Evolutionary conservation across 2,113 vertebrate genomes (phyloP).

Genomic region (Toxostoma redivivum): DNA sequence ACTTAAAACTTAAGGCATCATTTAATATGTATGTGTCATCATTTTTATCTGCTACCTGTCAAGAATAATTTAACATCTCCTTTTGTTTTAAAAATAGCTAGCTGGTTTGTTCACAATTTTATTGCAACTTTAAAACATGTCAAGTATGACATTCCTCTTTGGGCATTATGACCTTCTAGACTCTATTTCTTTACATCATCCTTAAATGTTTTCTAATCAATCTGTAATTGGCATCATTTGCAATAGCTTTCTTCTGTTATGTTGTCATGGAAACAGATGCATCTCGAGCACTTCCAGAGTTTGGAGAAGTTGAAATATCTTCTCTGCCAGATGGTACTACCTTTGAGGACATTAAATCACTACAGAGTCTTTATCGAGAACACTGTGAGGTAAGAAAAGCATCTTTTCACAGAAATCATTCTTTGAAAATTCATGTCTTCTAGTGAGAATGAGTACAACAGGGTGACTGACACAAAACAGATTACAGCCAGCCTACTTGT

Average conservation of each 20-base stretch:
- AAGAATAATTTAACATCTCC: neutral
- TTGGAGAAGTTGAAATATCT: conserved; percentile 84
- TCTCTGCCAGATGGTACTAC: conserved; percentile 83
- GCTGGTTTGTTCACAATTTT: neutral
- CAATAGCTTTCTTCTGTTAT: conserved; percentile 63
- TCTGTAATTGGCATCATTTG: conserved; percentile 59
- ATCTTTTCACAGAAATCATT: neutral
- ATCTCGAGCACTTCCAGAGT: conserved; percentile 84
- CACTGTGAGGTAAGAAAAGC: conserved; percentile 78
- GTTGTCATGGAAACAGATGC: conserved; percentile 83
- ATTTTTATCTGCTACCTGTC: neutral
- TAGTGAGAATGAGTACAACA: neutral
- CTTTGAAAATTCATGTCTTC: neutral
- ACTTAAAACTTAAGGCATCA: too few species aligned
- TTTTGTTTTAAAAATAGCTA: neutral
- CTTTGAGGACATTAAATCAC: conserved; percentile 83
- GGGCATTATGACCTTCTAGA: conserved; percentile 29
- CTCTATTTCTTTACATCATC: conserved; percentile 48
- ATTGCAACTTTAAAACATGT: neutral
- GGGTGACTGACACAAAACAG: neutral
- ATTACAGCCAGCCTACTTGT: neutral
- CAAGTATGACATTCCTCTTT: conserved; percentile 37
- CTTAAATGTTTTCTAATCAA: conserved; percentile 63
- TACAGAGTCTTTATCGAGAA: conserved; percentile 85
- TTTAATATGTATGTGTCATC: neutral